These are phyloP conservation scores for Oenanthe melanoleuca DNA, from an alignment of 2,113 vertebrate species.

Conservation along the genomic window DNA sequence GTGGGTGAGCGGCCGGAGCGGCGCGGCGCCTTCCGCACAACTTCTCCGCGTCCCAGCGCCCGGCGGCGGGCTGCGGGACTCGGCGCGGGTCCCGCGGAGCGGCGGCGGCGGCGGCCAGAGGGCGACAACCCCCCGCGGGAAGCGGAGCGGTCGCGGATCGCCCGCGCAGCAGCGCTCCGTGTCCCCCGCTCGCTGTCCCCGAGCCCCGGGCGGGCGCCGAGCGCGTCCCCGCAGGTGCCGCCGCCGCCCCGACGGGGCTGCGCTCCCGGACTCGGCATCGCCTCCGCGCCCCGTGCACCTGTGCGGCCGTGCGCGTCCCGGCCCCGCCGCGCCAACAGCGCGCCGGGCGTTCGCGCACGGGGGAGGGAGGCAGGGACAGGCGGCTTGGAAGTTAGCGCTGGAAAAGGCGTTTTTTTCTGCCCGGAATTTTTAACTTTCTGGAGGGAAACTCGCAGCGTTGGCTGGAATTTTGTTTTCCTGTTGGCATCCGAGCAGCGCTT, in stretches of 20 bases:
- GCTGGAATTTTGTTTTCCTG: not conserved
- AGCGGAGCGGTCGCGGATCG: too few relatives aligned
- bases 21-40: too few relatives aligned
- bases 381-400: not conserved
- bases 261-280: not conserved
- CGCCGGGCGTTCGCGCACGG: not conserved
- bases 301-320: not conserved
- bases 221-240: not conserved
- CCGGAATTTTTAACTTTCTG: constrained; percentile 14
- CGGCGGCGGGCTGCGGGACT: too few relatives aligned
- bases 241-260: not conserved
- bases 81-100: too few relatives aligned
- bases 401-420: not conserved
- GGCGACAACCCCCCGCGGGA: too few relatives aligned
- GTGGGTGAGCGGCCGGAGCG: too few relatives aligned
- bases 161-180: not conserved
- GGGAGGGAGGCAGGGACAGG: not conserved
- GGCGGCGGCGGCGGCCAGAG: too few relatives aligned
- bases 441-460: not conserved
- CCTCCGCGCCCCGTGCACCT: not conserved
- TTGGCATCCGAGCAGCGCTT: not conserved
- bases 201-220: not conserved
- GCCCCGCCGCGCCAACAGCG: accelerated
- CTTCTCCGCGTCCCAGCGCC: too few relatives aligned
- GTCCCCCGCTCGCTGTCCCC: not conserved